Evolutionary conservation across 2,113 vertebrate species (phyloP).

Genomic region (Symphodus melops): DNA sequence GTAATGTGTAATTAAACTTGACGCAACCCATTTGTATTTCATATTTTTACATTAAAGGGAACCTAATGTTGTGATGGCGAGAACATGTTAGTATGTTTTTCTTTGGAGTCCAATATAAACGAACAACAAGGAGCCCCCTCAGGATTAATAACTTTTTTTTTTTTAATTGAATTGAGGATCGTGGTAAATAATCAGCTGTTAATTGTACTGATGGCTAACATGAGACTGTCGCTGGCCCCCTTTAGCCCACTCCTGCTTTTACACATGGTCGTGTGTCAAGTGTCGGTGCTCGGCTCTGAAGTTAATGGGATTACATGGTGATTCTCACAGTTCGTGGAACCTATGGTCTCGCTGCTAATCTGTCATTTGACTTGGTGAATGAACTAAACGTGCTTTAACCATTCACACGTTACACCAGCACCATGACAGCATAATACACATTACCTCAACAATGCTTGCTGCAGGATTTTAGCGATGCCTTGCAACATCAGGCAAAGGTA

Average conservation of each 20-base stretch:
- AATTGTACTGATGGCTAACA: no score
- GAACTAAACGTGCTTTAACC: neutral
- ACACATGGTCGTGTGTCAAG: no score
- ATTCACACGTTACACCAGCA: neutral
- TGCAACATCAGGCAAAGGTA: no score
- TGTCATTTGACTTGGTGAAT: neutral
- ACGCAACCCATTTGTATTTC: conserved; percentile 39
- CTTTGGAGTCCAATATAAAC: neutral
- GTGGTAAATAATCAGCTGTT: neutral
- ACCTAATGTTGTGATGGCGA: conserved; percentile 23
- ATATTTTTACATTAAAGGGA: conserved; percentile 70
- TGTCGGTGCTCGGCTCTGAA: no score
- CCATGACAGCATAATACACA: neutral
- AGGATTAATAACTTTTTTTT: no score
- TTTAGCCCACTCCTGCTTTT: no score
- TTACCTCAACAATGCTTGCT: neutral
- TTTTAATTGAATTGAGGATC: no score
- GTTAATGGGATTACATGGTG: conserved; percentile 36
- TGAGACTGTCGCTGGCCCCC: no score
- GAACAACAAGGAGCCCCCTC: no score
- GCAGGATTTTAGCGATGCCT: neutral
- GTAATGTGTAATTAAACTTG: conserved; percentile 17
- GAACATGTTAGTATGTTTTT: conserved; percentile 15
- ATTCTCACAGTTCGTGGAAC: neutral
- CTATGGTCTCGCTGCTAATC: conserved; percentile 1